Conservation (phyloP, 1,140 invertebrate genomes). For the Heliconius eleuchia region DNA sequence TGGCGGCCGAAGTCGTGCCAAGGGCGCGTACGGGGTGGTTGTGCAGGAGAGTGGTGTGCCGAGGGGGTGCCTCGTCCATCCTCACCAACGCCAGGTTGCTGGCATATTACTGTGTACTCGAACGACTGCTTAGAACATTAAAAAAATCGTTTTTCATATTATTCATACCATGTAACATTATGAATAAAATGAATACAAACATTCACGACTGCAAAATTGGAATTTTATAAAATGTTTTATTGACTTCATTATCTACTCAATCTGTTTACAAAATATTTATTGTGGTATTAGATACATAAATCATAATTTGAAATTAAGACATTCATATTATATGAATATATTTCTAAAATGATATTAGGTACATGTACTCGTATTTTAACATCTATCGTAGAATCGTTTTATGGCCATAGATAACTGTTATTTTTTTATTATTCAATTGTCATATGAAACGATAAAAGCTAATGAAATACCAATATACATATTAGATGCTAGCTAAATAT, state of each 20-base stretch:
- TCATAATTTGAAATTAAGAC: background rate
- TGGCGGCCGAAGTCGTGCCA: conserved; percentile 96
- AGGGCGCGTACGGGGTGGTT: conserved; percentile 87
- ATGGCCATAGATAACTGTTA: too few species aligned
- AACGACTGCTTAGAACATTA: conserved; percentile 84
- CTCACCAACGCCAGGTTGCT: conserved; percentile 81
- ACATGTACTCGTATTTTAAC: too few species aligned
- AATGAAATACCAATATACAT: background rate
- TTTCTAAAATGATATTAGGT: too few species aligned
- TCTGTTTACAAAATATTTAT: background rate
- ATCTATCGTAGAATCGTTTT: too few species aligned
- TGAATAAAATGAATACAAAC: too few species aligned
- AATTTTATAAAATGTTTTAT: background rate
- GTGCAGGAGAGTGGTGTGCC: conserved; percentile 83
- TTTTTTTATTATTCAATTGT: too few species aligned
- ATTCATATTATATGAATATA: too few species aligned
- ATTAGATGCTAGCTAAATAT: background rate
- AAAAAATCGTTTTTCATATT: background rate
- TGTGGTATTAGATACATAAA: background rate
- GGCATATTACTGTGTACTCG: conserved; percentile 93
- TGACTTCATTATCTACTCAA: background rate
- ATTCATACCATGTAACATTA: too few species aligned
- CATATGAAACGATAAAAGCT: background rate
- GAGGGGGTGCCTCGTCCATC: conserved; percentile 85
- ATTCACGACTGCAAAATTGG: background rate